phyloP scores from a whole-genome alignment of 2,113 vertebrate species.

The Deroptyus accipitrinus region DNA sequence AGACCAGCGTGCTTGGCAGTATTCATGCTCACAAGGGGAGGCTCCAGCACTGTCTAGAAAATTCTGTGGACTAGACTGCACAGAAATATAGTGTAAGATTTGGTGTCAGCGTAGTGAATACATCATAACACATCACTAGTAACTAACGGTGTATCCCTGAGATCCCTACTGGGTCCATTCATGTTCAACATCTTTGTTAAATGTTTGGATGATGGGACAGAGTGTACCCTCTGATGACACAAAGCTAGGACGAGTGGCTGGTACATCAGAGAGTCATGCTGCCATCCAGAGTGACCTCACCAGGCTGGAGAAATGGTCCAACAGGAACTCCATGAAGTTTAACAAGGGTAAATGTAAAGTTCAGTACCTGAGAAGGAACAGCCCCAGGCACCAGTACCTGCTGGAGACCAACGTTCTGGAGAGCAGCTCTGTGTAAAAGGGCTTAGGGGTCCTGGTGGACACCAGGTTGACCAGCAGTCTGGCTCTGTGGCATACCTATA shows the following conservation, averaged over 20 bases:
- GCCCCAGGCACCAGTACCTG: background rate
- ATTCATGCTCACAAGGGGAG: background rate
- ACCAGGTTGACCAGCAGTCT: background rate
- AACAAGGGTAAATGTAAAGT: background rate
- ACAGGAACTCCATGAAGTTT: background rate
- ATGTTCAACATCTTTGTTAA: background rate
- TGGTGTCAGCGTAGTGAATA: background rate
- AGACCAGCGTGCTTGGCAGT: background rate
- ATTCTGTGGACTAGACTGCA: background rate
- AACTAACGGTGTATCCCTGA: fast-evolving
- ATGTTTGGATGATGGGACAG: background rate
- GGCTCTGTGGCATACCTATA: background rate
- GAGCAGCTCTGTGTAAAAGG: background rate
- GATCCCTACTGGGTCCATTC: background rate
- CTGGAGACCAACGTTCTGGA: background rate
- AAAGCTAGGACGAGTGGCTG: background rate
- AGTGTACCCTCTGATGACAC: background rate
- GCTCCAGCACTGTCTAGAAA: background rate
- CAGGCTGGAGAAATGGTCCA: background rate
- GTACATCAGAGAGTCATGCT: background rate
- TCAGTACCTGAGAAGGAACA: background rate
- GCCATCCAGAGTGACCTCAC: background rate
- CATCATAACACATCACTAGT: background rate
- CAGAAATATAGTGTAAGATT: background rate
- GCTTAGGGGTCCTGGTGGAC: background rate